Percentiles rank a stretch among this genome's conserved stretches.
phyloP scores from a whole-genome alignment of 2,888 invertebrate genomes.

The Trachelus iudaicus region DNA sequence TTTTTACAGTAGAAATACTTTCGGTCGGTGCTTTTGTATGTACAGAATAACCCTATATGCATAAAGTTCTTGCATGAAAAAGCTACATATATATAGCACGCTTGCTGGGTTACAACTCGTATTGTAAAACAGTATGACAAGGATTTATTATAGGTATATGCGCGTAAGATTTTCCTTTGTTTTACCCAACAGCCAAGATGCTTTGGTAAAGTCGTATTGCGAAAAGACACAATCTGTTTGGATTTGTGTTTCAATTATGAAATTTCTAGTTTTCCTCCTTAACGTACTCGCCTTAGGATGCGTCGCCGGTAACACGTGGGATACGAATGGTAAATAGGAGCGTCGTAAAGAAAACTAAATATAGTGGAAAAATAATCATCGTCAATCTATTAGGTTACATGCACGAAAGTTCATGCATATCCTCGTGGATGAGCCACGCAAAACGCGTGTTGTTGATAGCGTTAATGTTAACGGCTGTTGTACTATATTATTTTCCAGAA shows the following conservation, averaged over 20 bases:
- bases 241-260: slow-evolving; percentile 22
- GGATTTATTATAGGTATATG: not conserved
- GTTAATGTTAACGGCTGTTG: slow-evolving; percentile 37
- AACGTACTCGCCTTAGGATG: slow-evolving; percentile 26
- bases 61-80: not conserved
- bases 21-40: not conserved
- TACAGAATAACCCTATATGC: not conserved
- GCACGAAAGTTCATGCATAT: slow-evolving; percentile 18
- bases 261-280: slow-evolving; percentile 27
- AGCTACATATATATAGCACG: not conserved
- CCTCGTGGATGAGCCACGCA: slow-evolving; percentile 43
- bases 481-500: slow-evolving; percentile 53
- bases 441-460: slow-evolving; percentile 40
- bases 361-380: not conserved
- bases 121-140: not conserved
- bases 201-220: not conserved
- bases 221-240: not conserved
- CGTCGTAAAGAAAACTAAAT: not conserved
- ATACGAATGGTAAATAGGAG: slow-evolving; percentile 30
- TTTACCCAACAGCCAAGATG: not conserved
- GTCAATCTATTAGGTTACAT: slow-evolving; percentile 6
- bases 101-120: not conserved
- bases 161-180: not conserved
- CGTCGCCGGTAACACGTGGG: slow-evolving; percentile 29
- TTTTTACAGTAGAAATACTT: not conserved